Base-by-base conservation (phyloP, 2,888 invertebrate species). In the Lasioglossum figueresi region DNA sequence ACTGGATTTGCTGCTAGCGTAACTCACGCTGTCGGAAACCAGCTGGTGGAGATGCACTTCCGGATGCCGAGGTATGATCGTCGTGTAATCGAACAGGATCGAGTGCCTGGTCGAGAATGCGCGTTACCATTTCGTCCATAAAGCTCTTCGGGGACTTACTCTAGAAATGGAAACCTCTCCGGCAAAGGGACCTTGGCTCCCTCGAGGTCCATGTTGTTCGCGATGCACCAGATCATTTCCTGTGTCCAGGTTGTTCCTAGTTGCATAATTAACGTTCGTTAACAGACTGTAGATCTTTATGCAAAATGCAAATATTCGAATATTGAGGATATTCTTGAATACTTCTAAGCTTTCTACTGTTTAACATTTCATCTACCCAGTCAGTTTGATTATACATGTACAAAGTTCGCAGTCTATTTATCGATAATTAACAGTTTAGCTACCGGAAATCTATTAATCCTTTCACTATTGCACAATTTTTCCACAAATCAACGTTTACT, bases 181-280 rank as follows among this genome's bases (percentile, higher is more conserved):
- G 95, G 95, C 0, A 97, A 93, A 10, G 95, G 95, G 10, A 90
- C 80, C 92, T 96, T 97, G 0, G 98, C 98, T 43, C 96, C 96
- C 91, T 97, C 97, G 91, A 97, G 98, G 93, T 99, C 97, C 88
- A 98, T 95, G 90, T 97, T 96, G 91, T 98, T 97, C 3, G 97
- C 97, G 82, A 99, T 96, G 27, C 98, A 96, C 97, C 98, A 99
- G 5, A 98, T 97, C 97, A 99, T 98, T 96, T 99, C 99, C 93
- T 98, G 98, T 0, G 98, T 97, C 99, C 99, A 99, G 31, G 98
- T 98, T 37, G 97, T 97, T 6, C 97, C 97, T 88, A 71, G 27
- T 78, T 34, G 16, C 40, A 19, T 1, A n/a, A 31, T 63, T 40
- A 70, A 70, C 71, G 14, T 27, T 59, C 27, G 27, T 56, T n/a